Evolutionary conservation across 1,140 invertebrate species (phyloP), one percentile per base, ranked within the genome.

Genomic region (Bombus pascuorum): DNA sequence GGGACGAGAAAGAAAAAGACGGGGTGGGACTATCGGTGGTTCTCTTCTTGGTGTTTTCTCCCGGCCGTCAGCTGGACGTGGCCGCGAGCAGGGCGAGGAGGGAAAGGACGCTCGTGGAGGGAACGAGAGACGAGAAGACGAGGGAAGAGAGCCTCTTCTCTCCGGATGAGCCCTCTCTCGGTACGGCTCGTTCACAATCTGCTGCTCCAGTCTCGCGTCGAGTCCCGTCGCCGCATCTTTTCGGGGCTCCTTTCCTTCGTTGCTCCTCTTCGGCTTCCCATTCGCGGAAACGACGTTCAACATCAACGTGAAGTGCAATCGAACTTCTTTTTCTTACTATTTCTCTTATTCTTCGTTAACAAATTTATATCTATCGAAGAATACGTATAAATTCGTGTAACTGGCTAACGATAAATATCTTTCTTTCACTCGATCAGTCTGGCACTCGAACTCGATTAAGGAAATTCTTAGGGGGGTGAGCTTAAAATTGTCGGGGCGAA

Each of bases 141-240:
- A 68, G 79, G 65, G 83, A 90, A 87, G 68, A 86, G 75, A 73
- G 74, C 37, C 87, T 82, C 88, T 83, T 73, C 88, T 82, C 90
- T 85, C 89, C 87, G 76, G 89, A 91, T 91, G 89, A 91, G 87
- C 59, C 86, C 86, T 91, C 87, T 92, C 78, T 89, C 86, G 86
- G 90, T 85, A 86, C 85, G 77, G 85, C 88, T 87, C 85, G 85
- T 88, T 84, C 79, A 88, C 83, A 81, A 91, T 91, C 89, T 88
- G 87, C 86, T 42, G 83, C 76, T 88, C 86, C 92, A 94, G 93
- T 94, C 93, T 93, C 90, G 93, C 91, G 92, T 91, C 88, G 92
- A 94, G 89, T 91, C 89, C 87, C 92, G 92, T 89, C 89, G 91
- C 92, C 89, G 91, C 90, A 91, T 93, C 92, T 92, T 91, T 90